Evolutionary conservation across 2,888 invertebrate genomes (phyloP).

Genomic region (Rhogogaster chlorosoma): DNA sequence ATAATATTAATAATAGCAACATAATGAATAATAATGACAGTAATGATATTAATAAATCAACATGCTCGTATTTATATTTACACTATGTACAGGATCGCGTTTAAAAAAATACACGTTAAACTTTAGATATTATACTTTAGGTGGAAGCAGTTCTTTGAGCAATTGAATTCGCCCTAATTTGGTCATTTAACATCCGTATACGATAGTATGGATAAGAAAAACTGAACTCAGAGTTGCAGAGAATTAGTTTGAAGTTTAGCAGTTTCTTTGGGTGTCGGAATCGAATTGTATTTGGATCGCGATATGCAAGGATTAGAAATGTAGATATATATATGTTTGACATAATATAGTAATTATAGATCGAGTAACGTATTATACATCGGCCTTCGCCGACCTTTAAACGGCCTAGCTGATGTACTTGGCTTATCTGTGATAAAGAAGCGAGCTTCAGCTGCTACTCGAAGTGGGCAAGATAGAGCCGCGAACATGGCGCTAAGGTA

Average conservation of each 20-base stretch:
- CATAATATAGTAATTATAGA: slow-evolving; percentile 67
- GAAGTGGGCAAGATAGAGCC: slow-evolving; percentile 39
- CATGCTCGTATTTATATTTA: slow-evolving; percentile 33
- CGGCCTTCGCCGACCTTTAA: slow-evolving; percentile 68
- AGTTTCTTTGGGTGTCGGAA: slow-evolving; percentile 36
- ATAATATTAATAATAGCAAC: slow-evolving; percentile 41
- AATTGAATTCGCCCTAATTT: slow-evolving; percentile 64
- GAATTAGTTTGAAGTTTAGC: not conserved
- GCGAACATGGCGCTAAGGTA: slow-evolving; percentile 38
- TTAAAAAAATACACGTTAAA: slow-evolving; percentile 21
- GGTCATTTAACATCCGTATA: slow-evolving; percentile 10
- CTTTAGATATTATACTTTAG: slow-evolving; percentile 51
- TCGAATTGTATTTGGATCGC: not conserved
- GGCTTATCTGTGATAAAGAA: slow-evolving; percentile 45
- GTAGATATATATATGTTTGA: slow-evolving; percentile 27
- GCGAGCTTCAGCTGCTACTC: not conserved
- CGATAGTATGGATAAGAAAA: not conserved
- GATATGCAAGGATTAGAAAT: not conserved
- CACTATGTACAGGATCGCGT: slow-evolving; percentile 46
- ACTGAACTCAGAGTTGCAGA: slow-evolving; percentile 25
- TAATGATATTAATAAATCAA: slow-evolving; percentile 32
- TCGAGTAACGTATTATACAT: slow-evolving; percentile 52
- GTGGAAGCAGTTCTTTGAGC: slow-evolving; percentile 74
- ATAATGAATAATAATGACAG: slow-evolving; percentile 29
- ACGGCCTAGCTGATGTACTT: slow-evolving; percentile 69